Evolutionary conservation across 2,113 vertebrate genomes (phyloP), one percentile per base, ranked within the genome.

Genomic region (Dromiciops gliroides): DNA sequence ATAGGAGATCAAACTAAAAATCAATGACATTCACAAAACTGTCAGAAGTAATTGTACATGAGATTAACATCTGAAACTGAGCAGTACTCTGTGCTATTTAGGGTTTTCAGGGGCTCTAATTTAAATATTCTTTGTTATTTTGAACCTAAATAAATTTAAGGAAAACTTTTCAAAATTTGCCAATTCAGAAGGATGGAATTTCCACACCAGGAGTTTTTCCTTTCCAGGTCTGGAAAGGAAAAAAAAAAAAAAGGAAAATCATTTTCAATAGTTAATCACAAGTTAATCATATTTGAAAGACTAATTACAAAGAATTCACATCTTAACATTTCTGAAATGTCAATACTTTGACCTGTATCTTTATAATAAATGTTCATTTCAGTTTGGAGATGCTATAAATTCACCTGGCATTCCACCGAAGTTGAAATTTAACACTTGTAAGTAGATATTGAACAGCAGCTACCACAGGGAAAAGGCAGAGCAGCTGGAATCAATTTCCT

Each of bases 1-100:
- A 94, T 90, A 51, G 91, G 96, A 95, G 26, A 95, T 95, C 50
- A 97, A 96, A 96, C 67, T 93, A 56, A 67, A 95, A 97, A 96
- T 96, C 75, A 53, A 28, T 51, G 51, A 92, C 47, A 0, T 51
- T 97, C 91, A 51, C 24, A 56, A 11, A 96, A 94, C 60, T 97
- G 91, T 96, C 91, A 95, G 5, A 96, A 89, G 89, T 51, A 89
- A 9, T 94, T 97, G 44, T 96, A 96, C 91, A 95, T 92, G 6
- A 89, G n/a, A 50, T 95, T 97, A 96, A 95, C 47, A 94, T 56
- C 19, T 53, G 47, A 96, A 97, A 97, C 91, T 44, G 83, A 95
- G 0, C 1, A 97, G 37, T 67, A 83, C 12, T 93, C 2, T 52
- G 95, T 89, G 23, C 53, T 48, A 37, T 48, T 96, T 8, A 88